Evolutionary conservation across 2,888 invertebrate species (phyloP).

Genomic region (Thymelicus sylvestris): DNA sequence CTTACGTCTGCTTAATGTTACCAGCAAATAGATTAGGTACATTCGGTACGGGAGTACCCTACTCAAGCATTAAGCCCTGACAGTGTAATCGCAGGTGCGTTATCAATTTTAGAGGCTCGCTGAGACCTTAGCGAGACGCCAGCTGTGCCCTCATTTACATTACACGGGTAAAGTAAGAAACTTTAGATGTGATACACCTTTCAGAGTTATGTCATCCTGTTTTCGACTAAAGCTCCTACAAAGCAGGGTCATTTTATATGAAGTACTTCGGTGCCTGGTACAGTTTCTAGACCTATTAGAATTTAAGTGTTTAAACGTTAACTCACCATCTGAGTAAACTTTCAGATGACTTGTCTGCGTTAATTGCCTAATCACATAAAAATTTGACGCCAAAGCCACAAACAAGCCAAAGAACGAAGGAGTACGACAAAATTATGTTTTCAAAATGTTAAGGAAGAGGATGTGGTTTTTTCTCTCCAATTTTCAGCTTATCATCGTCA

Average conservation of each 20-base stretch:
- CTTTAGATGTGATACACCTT: neutral
- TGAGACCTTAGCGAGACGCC: constrained; percentile 10
- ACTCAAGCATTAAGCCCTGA: constrained; percentile 21
- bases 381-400: too few species aligned
- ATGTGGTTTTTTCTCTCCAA: too few species aligned
- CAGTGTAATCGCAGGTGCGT: constrained; percentile 15
- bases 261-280: too few species aligned
- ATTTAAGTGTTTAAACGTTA: too few species aligned
- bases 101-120: constrained; percentile 24
- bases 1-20: neutral
- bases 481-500: too few species aligned
- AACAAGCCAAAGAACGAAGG: too few species aligned
- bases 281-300: too few species aligned
- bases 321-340: too few species aligned
- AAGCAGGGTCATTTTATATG: neutral
- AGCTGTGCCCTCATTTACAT: constrained; percentile 28
- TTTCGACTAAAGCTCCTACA: neutral
- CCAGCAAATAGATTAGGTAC: neutral
- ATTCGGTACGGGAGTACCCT: constrained; percentile 4
- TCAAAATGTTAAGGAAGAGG: too few species aligned
- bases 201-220: neutral
- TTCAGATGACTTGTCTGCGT: too few species aligned
- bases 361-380: too few species aligned
- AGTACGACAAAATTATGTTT: too few species aligned
- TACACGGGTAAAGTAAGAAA: constrained; percentile 6